Evolutionary conservation across 2,888 invertebrate genomes (phyloP).

Genomic region (Belgica antarctica): DNA sequence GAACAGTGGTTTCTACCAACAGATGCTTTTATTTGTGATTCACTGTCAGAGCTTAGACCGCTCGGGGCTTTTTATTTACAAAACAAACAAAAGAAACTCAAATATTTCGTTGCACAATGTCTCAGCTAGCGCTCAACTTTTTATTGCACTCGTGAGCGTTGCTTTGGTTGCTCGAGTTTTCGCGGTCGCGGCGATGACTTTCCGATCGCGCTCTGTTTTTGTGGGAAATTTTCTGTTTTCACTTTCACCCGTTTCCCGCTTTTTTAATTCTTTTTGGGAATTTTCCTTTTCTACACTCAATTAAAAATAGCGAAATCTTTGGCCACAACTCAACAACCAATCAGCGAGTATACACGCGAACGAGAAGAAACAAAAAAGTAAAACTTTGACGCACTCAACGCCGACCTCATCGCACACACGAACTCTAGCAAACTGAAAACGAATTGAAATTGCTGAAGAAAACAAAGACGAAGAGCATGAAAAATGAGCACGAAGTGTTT

Average conservation of each 20-base stretch:
- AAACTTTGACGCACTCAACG: neutral
- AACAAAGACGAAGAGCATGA: slow-evolving; percentile 1
- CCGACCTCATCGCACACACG: neutral
- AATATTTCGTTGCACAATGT: slow-evolving; percentile 19
- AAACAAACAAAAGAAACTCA: neutral
- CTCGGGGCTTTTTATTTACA: neutral
- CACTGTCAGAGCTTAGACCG: neutral
- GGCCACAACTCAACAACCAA: neutral
- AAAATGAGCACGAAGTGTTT: neutral
- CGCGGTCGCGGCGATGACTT: slow-evolving; percentile 5
- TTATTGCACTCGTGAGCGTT: neutral
- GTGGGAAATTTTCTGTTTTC: slow-evolving; percentile 2
- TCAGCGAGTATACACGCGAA: too few species aligned
- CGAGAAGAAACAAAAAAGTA: neutral
- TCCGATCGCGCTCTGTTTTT: neutral
- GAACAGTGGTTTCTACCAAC: too few species aligned
- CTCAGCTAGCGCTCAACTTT: neutral
- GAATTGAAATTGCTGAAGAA: neutral
- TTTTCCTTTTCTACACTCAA: neutral
- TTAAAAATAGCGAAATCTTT: neutral
- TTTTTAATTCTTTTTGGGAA: too few species aligned
- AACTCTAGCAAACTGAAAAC: slow-evolving; percentile 9
- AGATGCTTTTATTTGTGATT: neutral
- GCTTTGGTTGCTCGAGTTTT: neutral
- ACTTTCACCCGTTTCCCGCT: too few species aligned